phyloP scores from a whole-genome alignment of 2,113 vertebrate species.

The Cryptotis parvus region DNA sequence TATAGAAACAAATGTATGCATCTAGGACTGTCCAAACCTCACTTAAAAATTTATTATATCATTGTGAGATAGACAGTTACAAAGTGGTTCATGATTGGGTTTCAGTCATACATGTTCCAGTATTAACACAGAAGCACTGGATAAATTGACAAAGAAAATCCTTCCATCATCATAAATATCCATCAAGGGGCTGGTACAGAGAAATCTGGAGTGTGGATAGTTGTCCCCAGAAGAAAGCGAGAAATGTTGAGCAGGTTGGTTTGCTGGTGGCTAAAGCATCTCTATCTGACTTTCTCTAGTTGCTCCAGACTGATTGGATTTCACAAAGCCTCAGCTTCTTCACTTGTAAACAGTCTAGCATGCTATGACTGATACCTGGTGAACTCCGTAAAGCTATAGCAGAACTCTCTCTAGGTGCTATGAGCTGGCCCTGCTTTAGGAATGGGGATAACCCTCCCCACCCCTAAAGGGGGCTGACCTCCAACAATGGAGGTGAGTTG shows the following conservation, averaged over 20 bases:
- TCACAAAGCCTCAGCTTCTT: neutral
- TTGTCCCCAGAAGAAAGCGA: neutral
- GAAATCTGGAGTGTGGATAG: neutral
- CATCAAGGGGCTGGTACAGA: neutral
- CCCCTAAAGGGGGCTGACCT: too few species aligned
- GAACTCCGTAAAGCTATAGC: too few species aligned
- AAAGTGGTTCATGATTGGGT: too few species aligned
- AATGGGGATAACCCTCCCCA: neutral
- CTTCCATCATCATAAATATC: neutral
- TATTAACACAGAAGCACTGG: neutral
- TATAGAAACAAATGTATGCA: neutral
- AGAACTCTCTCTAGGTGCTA: rapidly evolving
- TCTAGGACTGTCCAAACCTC: neutral
- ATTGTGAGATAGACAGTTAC: too few species aligned
- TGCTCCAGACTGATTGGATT: neutral
- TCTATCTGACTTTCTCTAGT: too few species aligned
- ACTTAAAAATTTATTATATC: neutral
- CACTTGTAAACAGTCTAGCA: neutral
- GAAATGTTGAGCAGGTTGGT: neutral
- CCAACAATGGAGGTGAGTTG: neutral
- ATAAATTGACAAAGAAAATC: neutral
- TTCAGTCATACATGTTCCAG: too few species aligned
- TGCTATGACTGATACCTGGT: neutral
- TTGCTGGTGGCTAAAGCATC: neutral
- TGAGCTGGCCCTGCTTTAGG: neutral